Percentiles rank a stretch among this genome's conserved stretches.
Conservation (phyloP, 2,888 invertebrate genomes). For the Melolontha melolontha region DNA sequence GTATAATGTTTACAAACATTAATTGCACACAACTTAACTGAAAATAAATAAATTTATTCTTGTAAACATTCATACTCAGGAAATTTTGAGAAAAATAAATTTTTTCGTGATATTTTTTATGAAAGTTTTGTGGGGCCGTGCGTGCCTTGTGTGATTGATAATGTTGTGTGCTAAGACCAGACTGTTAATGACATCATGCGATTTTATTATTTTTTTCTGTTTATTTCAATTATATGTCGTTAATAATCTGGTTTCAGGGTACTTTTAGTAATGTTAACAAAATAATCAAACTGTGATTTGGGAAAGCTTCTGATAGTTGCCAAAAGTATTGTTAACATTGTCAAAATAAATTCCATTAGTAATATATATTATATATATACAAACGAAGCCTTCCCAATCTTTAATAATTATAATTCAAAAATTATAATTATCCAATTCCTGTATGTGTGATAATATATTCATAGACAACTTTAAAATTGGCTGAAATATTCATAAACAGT, state of each 20-base stretch:
- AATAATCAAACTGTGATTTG: constrained; percentile 67
- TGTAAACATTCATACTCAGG: constrained; percentile 57
- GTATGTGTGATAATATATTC: constrained; percentile 63
- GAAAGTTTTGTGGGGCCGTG: constrained; percentile 61
- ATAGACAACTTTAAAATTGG: constrained; percentile 49
- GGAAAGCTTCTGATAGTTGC: constrained; percentile 65
- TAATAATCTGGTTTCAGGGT: constrained; percentile 51
- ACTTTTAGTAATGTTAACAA: constrained; percentile 51
- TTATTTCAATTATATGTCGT: constrained; percentile 20
- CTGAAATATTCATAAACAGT: constrained; percentile 34
- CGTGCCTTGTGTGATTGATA: constrained; percentile 62
- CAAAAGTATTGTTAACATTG: constrained; percentile 59
- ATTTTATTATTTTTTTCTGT: constrained; percentile 34
- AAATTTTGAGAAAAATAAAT: constrained; percentile 58
- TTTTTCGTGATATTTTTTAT: constrained; percentile 61
- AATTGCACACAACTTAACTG: constrained; percentile 44
- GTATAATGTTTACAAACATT: constrained; percentile 42
- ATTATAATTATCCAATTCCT: constrained; percentile 64
- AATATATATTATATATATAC: constrained; percentile 49
- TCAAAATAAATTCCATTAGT: constrained; percentile 56
- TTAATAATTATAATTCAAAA: constrained; percentile 61
- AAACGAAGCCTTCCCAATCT: constrained; percentile 63
- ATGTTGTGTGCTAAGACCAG: constrained; percentile 52
- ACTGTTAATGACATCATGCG: constrained; percentile 44
- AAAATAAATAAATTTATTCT: constrained; percentile 44